phyloP scores from a whole-genome alignment of 2,113 vertebrate species.

The Notechis scutatus region DNA sequence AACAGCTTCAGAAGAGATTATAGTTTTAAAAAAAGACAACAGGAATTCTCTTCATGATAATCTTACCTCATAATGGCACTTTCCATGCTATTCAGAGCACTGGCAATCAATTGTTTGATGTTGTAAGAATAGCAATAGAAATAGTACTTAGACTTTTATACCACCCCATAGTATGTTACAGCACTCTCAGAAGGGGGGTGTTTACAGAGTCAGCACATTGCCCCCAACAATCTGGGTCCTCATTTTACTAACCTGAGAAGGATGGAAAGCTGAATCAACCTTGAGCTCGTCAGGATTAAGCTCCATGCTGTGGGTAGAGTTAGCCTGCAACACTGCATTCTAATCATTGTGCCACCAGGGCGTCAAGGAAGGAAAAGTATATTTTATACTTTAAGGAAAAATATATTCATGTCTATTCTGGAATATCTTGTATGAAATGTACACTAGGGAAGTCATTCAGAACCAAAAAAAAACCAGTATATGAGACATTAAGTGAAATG shows the following conservation, averaged over 20 bases:
- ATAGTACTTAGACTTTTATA: not conserved
- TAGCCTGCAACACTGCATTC: not conserved
- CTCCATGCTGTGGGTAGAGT: not conserved
- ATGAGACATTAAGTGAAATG: not conserved
- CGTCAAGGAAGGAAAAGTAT: not conserved
- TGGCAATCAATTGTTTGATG: not conserved
- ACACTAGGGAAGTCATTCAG: not conserved
- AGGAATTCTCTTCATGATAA: not conserved
- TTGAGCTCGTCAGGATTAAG: not conserved
- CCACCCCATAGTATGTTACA: not conserved
- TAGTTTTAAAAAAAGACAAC: not conserved
- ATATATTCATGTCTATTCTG: not conserved
- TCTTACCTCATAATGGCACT: not conserved
- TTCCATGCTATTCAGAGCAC: not conserved
- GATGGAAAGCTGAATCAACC: not conserved
- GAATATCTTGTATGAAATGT: not conserved
- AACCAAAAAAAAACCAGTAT: not conserved
- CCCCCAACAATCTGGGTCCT: not conserved
- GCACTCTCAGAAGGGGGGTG: not conserved
- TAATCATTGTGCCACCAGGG: not conserved
- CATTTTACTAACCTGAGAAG: not conserved
- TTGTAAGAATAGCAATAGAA: not conserved
- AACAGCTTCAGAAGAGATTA: not conserved
- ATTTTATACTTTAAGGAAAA: not conserved
- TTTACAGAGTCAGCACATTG: not conserved